These are phyloP conservation scores for Sardina pilchardus DNA, from an alignment of 2,113 vertebrate species.

Conservation along the genomic window DNA sequence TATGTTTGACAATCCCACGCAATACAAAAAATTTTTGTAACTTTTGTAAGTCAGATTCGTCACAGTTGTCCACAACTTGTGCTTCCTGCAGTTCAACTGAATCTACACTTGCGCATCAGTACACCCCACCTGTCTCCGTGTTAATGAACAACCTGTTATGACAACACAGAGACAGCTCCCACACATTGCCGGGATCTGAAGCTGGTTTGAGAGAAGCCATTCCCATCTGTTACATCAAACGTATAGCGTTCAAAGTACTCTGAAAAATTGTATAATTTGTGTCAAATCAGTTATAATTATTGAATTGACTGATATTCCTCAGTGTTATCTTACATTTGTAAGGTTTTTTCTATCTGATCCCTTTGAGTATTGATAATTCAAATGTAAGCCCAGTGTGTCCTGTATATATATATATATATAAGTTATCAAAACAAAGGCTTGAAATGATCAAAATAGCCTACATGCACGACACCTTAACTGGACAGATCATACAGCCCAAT, in stretches of 20 bases:
- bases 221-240: background rate
- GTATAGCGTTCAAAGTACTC: background rate
- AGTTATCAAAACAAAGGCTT: background rate
- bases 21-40: no score
- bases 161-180: conserved; percentile 39
- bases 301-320: background rate
- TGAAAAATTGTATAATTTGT: background rate
- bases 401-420: background rate
- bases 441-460: background rate
- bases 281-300: background rate
- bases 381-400: background rate
- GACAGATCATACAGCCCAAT: background rate
- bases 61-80: background rate
- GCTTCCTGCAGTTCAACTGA: background rate
- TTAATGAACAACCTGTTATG: conserved; percentile 74
- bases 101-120: background rate
- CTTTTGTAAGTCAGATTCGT: background rate
- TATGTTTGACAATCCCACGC: background rate
- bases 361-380: background rate
- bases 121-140: conserved; percentile 39
- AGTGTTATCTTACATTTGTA: background rate
- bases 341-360: background rate
- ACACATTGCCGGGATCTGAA: conserved; percentile 32
- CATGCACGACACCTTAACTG: background rate
- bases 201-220: background rate